A percentile compares a stretch with the other conserved stretches of the same genome.
These are phyloP conservation scores for Belonocnema kinseyi DNA, from an alignment of 1,140 invertebrate species.

Conservation along the genomic window DNA sequence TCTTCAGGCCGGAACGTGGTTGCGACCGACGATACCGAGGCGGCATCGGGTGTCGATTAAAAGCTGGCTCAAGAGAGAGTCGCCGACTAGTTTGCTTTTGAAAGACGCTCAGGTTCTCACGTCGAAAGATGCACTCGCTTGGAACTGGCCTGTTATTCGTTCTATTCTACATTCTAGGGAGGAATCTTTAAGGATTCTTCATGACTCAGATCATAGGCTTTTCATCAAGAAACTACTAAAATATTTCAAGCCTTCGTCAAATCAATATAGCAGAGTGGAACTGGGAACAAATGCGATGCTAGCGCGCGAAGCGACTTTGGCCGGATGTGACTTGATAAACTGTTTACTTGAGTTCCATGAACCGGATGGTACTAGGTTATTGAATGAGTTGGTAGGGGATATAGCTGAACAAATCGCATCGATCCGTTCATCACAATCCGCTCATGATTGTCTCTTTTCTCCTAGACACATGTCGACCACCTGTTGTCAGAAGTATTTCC, in stretches of 20 bases:
- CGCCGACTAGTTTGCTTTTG: slow-evolving; percentile 70
- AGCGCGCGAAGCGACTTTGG: slow-evolving; percentile 81
- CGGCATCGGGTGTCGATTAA: slow-evolving; percentile 59
- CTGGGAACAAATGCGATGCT: slow-evolving; percentile 77
- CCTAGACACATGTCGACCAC: slow-evolving; percentile 91
- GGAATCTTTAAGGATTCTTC: slow-evolving; percentile 59
- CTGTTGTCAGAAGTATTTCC: slow-evolving; percentile 94
- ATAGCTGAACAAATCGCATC: slow-evolving; percentile 85
- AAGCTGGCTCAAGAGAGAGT: slow-evolving; percentile 69
- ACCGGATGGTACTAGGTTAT: slow-evolving; percentile 78
- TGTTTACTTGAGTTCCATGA: slow-evolving; percentile 79
- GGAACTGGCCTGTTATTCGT: slow-evolving; percentile 82
- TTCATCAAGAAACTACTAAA: slow-evolving; percentile 89
- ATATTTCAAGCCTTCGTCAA: slow-evolving; percentile 91
- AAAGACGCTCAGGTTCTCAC: slow-evolving; percentile 79
- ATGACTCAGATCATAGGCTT: slow-evolving; percentile 84
- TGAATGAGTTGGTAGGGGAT: slow-evolving; percentile 89
- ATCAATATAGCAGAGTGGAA: slow-evolving; percentile 86
- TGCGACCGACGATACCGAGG: slow-evolving; percentile 63
- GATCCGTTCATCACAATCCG: slow-evolving; percentile 83
- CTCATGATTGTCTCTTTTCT: slow-evolving; percentile 92
- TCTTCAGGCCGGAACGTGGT: slow-evolving; percentile 74
- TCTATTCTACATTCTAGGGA: slow-evolving; percentile 75
- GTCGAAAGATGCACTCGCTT: slow-evolving; percentile 76
- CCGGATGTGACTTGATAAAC: slow-evolving; percentile 87